Conservation (phyloP, 2,113 vertebrate species). For the Protobothrops flavoviridis region DNA sequence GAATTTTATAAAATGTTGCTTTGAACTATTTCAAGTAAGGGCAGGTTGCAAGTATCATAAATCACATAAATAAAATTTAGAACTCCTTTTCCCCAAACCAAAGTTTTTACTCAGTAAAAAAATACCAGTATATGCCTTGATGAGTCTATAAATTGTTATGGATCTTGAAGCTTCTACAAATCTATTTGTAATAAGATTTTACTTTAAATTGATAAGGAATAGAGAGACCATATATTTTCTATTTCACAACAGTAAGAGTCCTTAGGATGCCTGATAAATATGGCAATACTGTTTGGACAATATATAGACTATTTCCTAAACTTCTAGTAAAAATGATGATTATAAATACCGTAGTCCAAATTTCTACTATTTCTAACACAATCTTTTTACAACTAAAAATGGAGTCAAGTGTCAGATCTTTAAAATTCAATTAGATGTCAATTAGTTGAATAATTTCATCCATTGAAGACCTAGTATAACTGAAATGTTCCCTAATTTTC, state of each 20-base stretch:
- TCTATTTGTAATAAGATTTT: neutral
- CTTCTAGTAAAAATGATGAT: neutral
- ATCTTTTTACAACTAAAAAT: neutral
- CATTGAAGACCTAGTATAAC: neutral
- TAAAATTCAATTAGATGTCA: neutral
- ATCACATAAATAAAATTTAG: neutral
- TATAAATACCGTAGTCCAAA: neutral
- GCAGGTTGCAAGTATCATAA: neutral
- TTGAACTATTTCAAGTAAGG: neutral
- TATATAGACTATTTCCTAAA: neutral
- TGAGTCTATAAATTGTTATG: neutral
- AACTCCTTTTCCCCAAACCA: neutral
- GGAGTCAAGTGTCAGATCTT: neutral
- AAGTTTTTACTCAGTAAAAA: neutral
- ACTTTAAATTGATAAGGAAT: neutral
- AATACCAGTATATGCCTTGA: neutral
- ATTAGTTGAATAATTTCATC: neutral
- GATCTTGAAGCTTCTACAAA: neutral
- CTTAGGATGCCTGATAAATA: neutral
- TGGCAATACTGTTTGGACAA: neutral
- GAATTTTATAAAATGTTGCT: neutral
- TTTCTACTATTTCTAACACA: neutral
- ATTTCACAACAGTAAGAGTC: neutral
- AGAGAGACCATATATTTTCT: neutral
- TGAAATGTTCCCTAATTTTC: neutral